Evolutionary conservation across 1,140 invertebrate species (phyloP).

Genomic region (Drosophila carrolli): DNA sequence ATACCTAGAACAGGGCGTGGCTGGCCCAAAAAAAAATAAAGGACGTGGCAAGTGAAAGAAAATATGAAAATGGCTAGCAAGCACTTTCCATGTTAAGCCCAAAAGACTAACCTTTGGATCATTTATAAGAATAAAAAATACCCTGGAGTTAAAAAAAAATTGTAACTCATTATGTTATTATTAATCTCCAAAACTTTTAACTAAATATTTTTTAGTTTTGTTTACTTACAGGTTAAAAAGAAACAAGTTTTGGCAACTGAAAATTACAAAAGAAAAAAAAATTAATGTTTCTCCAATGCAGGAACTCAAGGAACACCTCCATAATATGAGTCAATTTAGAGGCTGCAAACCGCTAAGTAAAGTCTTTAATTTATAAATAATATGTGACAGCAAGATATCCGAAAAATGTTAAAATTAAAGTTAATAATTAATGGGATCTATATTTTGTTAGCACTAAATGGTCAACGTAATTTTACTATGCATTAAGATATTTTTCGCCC

Average conservation of each 20-base stretch:
- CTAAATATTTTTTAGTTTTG: not conserved
- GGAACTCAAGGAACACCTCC: too few species aligned
- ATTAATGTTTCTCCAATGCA: not conserved
- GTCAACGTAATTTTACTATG: too few species aligned
- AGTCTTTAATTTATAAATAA: not conserved
- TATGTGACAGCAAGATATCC: not conserved
- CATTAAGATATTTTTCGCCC: too few species aligned
- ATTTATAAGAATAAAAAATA: not conserved
- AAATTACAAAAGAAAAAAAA: not conserved
- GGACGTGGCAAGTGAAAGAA: constrained; percentile 12
- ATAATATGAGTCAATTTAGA: too few species aligned
- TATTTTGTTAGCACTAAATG: too few species aligned
- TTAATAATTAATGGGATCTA: too few species aligned
- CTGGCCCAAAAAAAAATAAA: not conserved
- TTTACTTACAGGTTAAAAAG: not conserved
- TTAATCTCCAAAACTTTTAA: too few species aligned
- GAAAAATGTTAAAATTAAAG: too few species aligned
- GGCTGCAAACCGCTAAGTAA: too few species aligned
- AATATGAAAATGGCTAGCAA: constrained; percentile 40
- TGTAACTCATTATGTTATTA: too few species aligned
- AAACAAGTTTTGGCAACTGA: not conserved
- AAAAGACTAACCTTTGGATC: not conserved
- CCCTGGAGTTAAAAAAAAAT: not conserved
- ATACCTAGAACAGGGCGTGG: constrained; percentile 7
- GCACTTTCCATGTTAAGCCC: constrained; percentile 13